phyloP scores from a whole-genome alignment of 2,113 vertebrate genomes.

The Dolichallabes microphthalmus region DNA sequence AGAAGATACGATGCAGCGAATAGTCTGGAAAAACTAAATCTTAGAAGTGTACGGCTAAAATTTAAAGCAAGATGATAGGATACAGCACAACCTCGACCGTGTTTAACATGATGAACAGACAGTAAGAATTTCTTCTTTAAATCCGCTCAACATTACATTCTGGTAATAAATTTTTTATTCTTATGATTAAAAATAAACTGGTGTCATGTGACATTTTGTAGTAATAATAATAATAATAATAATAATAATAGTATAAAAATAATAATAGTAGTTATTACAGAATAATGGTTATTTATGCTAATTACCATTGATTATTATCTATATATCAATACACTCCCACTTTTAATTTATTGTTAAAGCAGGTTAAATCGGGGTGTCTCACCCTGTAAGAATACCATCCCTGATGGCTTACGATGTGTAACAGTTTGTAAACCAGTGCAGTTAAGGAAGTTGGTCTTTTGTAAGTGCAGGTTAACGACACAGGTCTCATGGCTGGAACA shows the following conservation, averaged over 20 bases:
- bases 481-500: constrained; percentile 12
- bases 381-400: not conserved
- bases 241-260: too few species aligned
- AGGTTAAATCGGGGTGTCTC: not conserved
- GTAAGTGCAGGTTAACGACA: constrained; percentile 42
- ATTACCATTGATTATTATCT: too few species aligned
- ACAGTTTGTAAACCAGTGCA: constrained; percentile 30
- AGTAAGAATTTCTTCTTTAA: not conserved
- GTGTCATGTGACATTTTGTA: not conserved
- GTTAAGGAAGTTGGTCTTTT: constrained; percentile 21
- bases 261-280: too few species aligned
- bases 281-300: not conserved
- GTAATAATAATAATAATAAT: too few species aligned
- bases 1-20: not conserved
- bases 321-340: not conserved
- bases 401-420: not conserved
- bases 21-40: not conserved
- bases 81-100: not conserved
- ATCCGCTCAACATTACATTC: not conserved
- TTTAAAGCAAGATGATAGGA: not conserved
- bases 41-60: not conserved
- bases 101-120: not conserved
- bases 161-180: not conserved
- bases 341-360: not conserved
- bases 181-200: not conserved